Conservation (phyloP, 1,140 invertebrate species). For the Ptiloglossa arizonensis region DNA sequence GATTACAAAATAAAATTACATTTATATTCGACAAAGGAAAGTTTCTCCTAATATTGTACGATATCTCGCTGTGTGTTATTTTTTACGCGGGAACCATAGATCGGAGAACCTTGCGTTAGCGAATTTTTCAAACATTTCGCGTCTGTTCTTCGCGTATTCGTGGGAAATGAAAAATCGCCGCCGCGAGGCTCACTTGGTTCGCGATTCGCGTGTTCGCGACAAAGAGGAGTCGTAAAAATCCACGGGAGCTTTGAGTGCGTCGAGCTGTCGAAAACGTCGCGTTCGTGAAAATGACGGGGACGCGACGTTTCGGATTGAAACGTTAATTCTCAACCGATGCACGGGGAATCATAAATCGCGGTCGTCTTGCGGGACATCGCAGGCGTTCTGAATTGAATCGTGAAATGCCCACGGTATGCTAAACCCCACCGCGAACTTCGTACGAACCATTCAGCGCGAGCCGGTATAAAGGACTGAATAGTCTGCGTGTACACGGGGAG, state of each 20-base stretch:
- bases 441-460: conserved; percentile 33
- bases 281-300: neutral
- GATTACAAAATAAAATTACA: too few relatives aligned
- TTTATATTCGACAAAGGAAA: too few relatives aligned
- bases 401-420: conserved; percentile 8
- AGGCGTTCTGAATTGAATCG: conserved; percentile 29
- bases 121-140: neutral
- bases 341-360: conserved; percentile 25
- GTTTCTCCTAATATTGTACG: too few relatives aligned
- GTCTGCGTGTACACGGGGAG: neutral
- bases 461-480: conserved; percentile 35
- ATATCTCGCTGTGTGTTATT: too few relatives aligned
- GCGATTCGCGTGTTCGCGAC: neutral
- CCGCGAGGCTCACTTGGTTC: neutral
- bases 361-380: neutral
- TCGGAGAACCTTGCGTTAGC: conserved; percentile 2
- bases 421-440: neutral
- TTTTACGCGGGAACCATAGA: neutral
- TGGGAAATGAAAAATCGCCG: conserved; percentile 49
- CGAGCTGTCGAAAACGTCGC: too few relatives aligned
- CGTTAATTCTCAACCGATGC: conserved; percentile 8
- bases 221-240: neutral
- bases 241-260: neutral
- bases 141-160: neutral
- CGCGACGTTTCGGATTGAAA: neutral